phyloP scores from a whole-genome alignment of 2,113 vertebrate genomes.

The Clarias batrachus region DNA sequence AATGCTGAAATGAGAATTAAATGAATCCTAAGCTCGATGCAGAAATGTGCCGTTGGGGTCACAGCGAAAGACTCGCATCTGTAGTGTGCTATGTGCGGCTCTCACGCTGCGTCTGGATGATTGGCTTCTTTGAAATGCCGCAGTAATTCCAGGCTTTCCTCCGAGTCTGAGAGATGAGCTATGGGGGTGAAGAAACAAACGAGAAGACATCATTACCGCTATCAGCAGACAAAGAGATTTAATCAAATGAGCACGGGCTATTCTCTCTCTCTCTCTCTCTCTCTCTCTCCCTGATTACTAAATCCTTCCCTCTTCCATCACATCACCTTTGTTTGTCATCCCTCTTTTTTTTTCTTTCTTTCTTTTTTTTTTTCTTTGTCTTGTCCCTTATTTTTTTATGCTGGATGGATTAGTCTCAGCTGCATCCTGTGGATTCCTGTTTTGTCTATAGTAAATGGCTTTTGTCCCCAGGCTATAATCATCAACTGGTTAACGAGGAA shows the following conservation, averaged over 20 bases:
- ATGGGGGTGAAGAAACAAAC: slow-evolving; percentile 11
- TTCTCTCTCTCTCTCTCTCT: slow-evolving; percentile 18
- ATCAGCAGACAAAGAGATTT: slow-evolving; percentile 53
- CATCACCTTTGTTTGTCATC: slow-evolving; percentile 19
- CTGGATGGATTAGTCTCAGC: slow-evolving; percentile 23
- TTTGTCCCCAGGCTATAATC: not conserved
- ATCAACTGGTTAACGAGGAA: not conserved
- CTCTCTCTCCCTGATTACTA: slow-evolving; percentile 38
- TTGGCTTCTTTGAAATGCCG: slow-evolving; percentile 47
- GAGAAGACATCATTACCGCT: slow-evolving; percentile 43
- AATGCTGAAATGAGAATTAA: not conserved
- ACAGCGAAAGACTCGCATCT: not conserved
- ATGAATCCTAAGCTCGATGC: slow-evolving; percentile 8
- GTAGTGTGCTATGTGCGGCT: slow-evolving; percentile 11
- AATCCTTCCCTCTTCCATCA: slow-evolving; percentile 16
- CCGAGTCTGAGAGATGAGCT: slow-evolving; percentile 19
- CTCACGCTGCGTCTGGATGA: slow-evolving; percentile 35
- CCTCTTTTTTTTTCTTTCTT: slow-evolving; percentile 23
- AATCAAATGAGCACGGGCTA: slow-evolving; percentile 47
- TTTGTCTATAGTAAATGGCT: not conserved
- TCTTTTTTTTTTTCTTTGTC: slow-evolving; percentile 3
- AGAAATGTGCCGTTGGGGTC: slow-evolving; percentile 11
- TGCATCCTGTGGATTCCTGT: slow-evolving; percentile 4
- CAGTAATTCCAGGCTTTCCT: slow-evolving; percentile 51
- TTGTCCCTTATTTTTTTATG: slow-evolving; percentile 18